A percentile compares a stretch with the other conserved stretches of the same genome.
Conservation (phyloP, 2,888 invertebrate genomes). For the Machimus rusticus region DNA sequence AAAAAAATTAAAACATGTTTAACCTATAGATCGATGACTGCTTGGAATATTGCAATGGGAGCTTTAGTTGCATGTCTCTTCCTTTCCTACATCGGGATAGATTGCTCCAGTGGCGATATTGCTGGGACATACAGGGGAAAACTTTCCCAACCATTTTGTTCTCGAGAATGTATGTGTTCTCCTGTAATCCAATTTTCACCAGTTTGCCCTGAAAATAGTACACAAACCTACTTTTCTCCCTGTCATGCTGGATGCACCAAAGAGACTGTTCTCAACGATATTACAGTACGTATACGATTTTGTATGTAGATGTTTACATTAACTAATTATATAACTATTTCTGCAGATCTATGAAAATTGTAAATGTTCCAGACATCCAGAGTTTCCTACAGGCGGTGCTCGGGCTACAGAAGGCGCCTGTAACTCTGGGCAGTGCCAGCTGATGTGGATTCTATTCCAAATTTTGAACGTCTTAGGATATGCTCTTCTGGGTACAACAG, state of each 20-base stretch:
- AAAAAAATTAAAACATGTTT: neutral
- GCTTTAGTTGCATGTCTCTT: slow-evolving; percentile 63
- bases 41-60: slow-evolving; percentile 64
- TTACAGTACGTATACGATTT: slow-evolving; percentile 53
- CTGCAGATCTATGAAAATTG: slow-evolving; percentile 65
- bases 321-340: slow-evolving; percentile 16
- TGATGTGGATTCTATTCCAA: slow-evolving; percentile 65
- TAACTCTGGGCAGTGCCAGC: slow-evolving; percentile 63
- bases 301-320: neutral
- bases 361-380: slow-evolving; percentile 61
- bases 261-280: slow-evolving; percentile 61
- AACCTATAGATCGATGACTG: slow-evolving; percentile 60
- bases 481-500: slow-evolving; percentile 56
- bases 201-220: slow-evolving; percentile 68
- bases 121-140: slow-evolving; percentile 63
- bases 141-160: slow-evolving; percentile 65
- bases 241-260: slow-evolving; percentile 75
- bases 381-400: slow-evolving; percentile 49
- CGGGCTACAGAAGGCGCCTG: slow-evolving; percentile 67
- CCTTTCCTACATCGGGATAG: slow-evolving; percentile 62
- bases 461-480: slow-evolving; percentile 61
- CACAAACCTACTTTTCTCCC: slow-evolving; percentile 72
- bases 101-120: slow-evolving; percentile 63
- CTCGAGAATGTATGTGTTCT: slow-evolving; percentile 66
- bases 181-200: slow-evolving; percentile 66